Evolutionary conservation across 92 coral and sea anemone species (phyloP).

Genomic region (Palythoa caribaeorum): DNA sequence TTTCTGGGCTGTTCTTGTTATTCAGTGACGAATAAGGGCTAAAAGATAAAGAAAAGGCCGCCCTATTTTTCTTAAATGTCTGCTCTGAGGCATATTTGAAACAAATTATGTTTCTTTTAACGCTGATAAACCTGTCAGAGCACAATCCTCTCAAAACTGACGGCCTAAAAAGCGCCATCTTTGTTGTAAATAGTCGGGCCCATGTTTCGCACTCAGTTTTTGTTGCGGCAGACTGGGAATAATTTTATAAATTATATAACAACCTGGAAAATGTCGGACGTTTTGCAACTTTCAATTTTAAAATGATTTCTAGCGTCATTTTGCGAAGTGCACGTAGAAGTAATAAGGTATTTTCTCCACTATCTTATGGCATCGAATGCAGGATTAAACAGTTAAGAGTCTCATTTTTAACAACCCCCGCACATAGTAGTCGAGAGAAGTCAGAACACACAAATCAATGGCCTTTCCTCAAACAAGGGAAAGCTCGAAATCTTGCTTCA

Average conservation of each 20-base stretch:
- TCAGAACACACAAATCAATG: neutral
- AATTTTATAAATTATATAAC: neutral
- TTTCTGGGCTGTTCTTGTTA: neutral
- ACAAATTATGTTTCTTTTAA: neutral
- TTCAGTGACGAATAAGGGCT: constrained; percentile 35
- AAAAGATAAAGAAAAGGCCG: neutral
- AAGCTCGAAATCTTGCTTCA: constrained; percentile 9
- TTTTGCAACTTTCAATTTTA: neutral
- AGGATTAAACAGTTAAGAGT: neutral
- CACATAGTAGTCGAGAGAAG: neutral
- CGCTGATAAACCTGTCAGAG: neutral
- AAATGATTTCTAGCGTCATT: constrained; percentile 9
- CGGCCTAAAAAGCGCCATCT: constrained; percentile 1
- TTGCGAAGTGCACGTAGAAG: constrained; percentile 11
- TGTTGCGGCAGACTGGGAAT: constrained; percentile 9
- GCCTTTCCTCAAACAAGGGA: constrained; percentile 31
- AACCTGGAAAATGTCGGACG: constrained; percentile 1
- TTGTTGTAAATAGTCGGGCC: neutral
- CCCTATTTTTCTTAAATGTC: neutral
- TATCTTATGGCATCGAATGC: neutral
- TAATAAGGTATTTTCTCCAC: neutral
- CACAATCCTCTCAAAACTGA: neutral
- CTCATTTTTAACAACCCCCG: neutral
- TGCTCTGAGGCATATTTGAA: neutral
- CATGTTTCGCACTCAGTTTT: neutral